A percentile compares a stretch with the other conserved stretches of the same genome.
phyloP scores from a whole-genome alignment of 2,888 invertebrate species.

The Phyto melanocephala region DNA sequence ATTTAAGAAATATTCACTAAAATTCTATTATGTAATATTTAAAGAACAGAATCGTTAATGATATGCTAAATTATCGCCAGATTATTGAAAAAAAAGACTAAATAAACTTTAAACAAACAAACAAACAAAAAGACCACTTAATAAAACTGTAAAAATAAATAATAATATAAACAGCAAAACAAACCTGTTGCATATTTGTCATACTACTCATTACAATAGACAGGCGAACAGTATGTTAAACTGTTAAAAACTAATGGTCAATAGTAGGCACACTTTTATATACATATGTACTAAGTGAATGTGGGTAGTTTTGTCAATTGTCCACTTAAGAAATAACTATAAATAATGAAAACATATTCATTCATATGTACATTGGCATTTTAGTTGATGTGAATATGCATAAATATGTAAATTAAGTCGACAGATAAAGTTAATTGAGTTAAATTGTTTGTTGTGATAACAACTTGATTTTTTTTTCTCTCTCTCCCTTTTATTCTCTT shows the following conservation, averaged over 20 bases:
- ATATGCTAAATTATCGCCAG: slow-evolving; percentile 16
- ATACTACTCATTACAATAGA: background rate
- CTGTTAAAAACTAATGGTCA: slow-evolving; percentile 1
- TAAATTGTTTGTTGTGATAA: slow-evolving; percentile 46
- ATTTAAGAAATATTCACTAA: slow-evolving; percentile 1
- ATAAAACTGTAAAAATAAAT: slow-evolving; percentile 14
- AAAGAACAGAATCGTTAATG: slow-evolving; percentile 13
- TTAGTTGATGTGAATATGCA: too few species aligned
- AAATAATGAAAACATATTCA: background rate
- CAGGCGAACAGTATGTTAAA: background rate
- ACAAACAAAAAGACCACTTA: background rate
- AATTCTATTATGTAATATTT: slow-evolving; percentile 27
- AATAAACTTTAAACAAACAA: slow-evolving; percentile 9
- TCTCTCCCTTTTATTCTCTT: slow-evolving; percentile 48
- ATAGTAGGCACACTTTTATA: slow-evolving; percentile 1
- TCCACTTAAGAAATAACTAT: background rate
- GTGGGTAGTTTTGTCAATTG: background rate
- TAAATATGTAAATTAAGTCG: too few species aligned
- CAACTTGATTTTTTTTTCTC: background rate
- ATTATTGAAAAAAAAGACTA: slow-evolving; percentile 36
- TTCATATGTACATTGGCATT: too few species aligned
- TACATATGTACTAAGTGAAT: background rate
- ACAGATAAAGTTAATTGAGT: slow-evolving; percentile 30
- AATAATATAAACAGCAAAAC: background rate
- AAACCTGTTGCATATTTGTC: slow-evolving; percentile 46